phyloP scores from a whole-genome alignment of 2,888 invertebrate genomes.

The Tiphia femorata region DNA sequence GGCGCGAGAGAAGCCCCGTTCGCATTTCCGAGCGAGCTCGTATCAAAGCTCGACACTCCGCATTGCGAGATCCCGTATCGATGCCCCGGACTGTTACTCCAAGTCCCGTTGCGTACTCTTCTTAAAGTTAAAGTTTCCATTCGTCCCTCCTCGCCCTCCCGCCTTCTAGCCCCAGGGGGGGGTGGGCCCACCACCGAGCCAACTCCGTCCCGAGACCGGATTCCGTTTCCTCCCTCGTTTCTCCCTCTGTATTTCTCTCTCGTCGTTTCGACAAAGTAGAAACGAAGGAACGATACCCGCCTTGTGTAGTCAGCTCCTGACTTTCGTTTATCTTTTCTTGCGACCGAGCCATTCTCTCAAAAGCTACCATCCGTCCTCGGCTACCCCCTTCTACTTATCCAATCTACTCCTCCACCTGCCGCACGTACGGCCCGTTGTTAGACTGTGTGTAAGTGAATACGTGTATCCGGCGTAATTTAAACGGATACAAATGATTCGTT shows the following conservation, averaged over 20 bases:
- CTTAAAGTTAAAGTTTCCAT: conserved; percentile 6
- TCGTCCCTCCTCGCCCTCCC: conserved; percentile 2
- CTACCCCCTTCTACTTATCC: conserved; percentile 41
- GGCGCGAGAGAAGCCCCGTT: too few relatives aligned
- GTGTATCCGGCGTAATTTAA: too few relatives aligned
- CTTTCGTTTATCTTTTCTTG: conserved; percentile 40
- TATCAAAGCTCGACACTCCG: not conserved
- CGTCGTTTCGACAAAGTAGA: conserved; percentile 27
- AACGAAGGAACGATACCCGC: conserved; percentile 30
- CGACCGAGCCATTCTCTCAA: conserved; percentile 26
- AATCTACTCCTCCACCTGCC: conserved; percentile 54
- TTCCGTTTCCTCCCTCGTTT: not conserved
- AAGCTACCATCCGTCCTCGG: conserved; percentile 23
- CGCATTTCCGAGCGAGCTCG: not conserved
- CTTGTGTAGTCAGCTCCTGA: conserved; percentile 24
- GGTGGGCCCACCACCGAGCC: not conserved
- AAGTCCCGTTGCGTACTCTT: not conserved
- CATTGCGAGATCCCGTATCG: not conserved
- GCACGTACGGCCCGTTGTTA: conserved; percentile 12
- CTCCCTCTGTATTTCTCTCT: not conserved
- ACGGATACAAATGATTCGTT: too few relatives aligned
- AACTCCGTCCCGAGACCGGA: not conserved
- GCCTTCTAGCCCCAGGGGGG: not conserved
- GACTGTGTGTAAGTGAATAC: too few relatives aligned
- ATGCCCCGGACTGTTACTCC: not conserved